phyloP scores from a whole-genome alignment of 2,888 invertebrate genomes.

The Spatulosminthurus flaviceps region DNA sequence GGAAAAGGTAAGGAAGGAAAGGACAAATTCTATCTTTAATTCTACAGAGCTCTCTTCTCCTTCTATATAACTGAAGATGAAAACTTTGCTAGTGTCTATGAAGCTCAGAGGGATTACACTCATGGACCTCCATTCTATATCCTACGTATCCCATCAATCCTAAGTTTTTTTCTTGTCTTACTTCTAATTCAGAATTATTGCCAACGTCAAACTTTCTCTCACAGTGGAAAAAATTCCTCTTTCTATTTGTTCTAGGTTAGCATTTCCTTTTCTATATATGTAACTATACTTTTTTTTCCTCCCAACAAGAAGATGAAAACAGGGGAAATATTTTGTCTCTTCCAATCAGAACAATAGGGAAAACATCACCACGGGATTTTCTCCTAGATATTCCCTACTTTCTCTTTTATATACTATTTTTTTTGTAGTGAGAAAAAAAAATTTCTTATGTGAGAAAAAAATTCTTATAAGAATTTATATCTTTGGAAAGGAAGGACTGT shows the following conservation, averaged over 20 bases:
- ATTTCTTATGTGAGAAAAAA: too few relatives aligned
- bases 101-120: conserved; percentile 39
- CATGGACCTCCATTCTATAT: conserved; percentile 4
- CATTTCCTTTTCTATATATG: conserved; percentile 1
- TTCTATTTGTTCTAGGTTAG: background rate
- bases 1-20: conserved; percentile 2
- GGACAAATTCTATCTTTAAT: conserved; percentile 26
- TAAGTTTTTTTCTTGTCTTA: background rate
- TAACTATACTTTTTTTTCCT: too few relatives aligned
- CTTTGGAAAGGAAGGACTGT: too few relatives aligned
- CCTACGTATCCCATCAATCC: background rate
- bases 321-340: background rate
- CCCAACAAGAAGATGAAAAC: too few relatives aligned
- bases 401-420: too few relatives aligned
- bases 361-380: background rate
- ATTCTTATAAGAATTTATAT: too few relatives aligned
- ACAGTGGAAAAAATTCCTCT: background rate
- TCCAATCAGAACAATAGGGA: background rate
- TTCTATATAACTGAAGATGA: conserved; percentile 40
- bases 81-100: conserved; percentile 24
- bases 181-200: conserved; percentile 45
- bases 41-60: background rate
- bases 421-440: too few relatives aligned
- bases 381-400: too few relatives aligned
- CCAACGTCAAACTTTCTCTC: conserved; percentile 34